Conservation (phyloP, 2,113 vertebrate species). For the Centropus unirufus region DNA sequence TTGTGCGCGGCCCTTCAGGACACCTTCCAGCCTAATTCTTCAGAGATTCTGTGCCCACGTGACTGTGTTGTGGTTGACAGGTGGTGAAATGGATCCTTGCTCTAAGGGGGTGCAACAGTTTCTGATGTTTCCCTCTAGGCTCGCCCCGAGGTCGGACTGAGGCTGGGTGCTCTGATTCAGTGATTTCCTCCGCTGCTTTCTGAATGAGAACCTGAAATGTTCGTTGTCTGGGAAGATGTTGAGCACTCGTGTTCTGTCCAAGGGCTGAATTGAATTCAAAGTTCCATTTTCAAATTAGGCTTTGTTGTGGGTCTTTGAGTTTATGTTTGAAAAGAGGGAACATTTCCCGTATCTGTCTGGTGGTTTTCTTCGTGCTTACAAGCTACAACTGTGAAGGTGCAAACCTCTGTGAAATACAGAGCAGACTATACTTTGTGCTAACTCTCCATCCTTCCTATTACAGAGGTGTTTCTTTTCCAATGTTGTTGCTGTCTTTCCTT, state of each 20-base stretch:
- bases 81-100: neutral
- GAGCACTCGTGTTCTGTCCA: neutral
- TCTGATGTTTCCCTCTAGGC: neutral
- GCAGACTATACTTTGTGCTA: neutral
- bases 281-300: neutral
- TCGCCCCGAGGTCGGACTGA: fast-evolving
- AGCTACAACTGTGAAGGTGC: neutral
- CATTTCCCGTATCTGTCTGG: neutral
- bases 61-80: neutral
- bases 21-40: neutral
- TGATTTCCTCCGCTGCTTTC: neutral
- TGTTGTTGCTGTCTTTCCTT: neutral
- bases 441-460: neutral
- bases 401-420: neutral
- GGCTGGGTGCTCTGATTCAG: neutral
- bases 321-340: neutral
- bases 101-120: neutral
- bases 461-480: neutral
- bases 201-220: neutral
- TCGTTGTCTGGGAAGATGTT: neutral
- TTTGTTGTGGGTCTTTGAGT: neutral
- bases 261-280: neutral
- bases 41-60: neutral
- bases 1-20: neutral
- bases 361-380: neutral